Conservation (phyloP, 2,797 vertebrate genomes). For the Takifugu ocellatus region DNA sequence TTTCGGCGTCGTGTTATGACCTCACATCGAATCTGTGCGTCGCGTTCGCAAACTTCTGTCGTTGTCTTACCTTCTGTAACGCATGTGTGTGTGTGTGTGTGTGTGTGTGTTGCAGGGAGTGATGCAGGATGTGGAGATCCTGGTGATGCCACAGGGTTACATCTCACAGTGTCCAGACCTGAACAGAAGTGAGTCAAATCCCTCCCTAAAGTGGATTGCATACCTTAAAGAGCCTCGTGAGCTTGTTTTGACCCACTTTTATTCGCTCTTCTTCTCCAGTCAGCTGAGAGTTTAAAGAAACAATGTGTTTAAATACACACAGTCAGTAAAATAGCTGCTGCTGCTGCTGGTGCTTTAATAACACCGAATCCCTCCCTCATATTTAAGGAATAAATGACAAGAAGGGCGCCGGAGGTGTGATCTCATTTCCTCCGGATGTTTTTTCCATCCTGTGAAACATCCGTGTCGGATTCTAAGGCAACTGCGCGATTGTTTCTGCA, state of each 20-base stretch:
- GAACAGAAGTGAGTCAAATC: constrained; percentile 90
- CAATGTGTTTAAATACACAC: constrained; percentile 1
- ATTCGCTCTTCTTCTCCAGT: constrained; percentile 5
- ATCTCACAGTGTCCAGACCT: constrained; percentile 97
- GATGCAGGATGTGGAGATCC: constrained; percentile 95
- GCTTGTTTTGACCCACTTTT: constrained; percentile 21
- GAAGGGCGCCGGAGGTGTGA: neutral
- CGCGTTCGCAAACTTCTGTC: constrained; percentile 33
- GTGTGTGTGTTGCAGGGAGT: constrained; percentile 79
- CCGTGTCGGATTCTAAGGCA: constrained; percentile 1
- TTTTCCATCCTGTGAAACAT: neutral
- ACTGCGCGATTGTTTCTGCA: neutral
- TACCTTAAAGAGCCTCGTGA: constrained; percentile 8
- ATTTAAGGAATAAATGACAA: neutral
- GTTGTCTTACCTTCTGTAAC: too few species aligned
- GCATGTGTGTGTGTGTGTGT: neutral
- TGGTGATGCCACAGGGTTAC: constrained; percentile 97
- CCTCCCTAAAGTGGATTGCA: constrained; percentile 17
- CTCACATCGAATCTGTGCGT: constrained; percentile 60
- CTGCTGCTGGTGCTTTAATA: too few species aligned
- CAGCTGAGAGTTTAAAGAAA: constrained; percentile 7
- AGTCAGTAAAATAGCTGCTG: constrained; percentile 7
- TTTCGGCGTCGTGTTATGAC: constrained; percentile 42
- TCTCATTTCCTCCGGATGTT: neutral
- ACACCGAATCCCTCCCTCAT: neutral